Percentiles rank a stretch among this genome's conserved stretches.
Evolutionary conservation across 2,888 invertebrate species (phyloP).

Genomic region (Thumatha senex): DNA sequence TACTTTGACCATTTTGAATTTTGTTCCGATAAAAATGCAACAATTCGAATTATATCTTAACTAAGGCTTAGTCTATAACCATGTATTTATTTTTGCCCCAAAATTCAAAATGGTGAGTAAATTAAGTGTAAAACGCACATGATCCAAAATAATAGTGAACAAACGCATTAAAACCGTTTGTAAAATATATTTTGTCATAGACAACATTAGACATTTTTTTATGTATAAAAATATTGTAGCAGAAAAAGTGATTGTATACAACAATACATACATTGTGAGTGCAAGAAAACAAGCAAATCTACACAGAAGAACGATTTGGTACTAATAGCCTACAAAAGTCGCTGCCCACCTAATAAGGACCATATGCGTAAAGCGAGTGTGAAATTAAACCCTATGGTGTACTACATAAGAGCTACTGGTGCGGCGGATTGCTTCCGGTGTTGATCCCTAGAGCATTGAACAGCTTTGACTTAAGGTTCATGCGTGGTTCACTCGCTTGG

Average conservation of each 20-base stretch:
- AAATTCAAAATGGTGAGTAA: slow-evolving; percentile 58
- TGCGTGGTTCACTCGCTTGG: slow-evolving; percentile 87
- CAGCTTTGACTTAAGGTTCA: slow-evolving; percentile 93
- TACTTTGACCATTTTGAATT: slow-evolving; percentile 55
- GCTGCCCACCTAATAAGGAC: slow-evolving; percentile 24
- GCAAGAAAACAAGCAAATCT: not conserved
- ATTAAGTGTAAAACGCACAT: slow-evolving; percentile 58
- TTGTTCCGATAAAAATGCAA: slow-evolving; percentile 29
- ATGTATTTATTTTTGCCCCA: slow-evolving; percentile 30
- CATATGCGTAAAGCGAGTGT: slow-evolving; percentile 40
- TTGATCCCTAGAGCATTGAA: slow-evolving; percentile 93
- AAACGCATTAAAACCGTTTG: slow-evolving; percentile 12
- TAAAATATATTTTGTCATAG: not conserved
- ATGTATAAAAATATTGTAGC: not conserved
- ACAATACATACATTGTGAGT: slow-evolving; percentile 1
- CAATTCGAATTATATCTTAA: slow-evolving; percentile 15
- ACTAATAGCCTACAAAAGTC: slow-evolving; percentile 4
- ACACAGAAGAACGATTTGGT: not conserved
- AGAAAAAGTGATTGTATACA: not conserved
- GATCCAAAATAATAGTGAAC: slow-evolving; percentile 54
- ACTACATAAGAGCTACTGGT: slow-evolving; percentile 68
- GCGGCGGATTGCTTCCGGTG: slow-evolving; percentile 81
- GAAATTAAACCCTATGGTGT: slow-evolving; percentile 35
- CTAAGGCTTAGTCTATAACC: slow-evolving; percentile 15
- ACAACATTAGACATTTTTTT: not conserved